Percentiles rank a stretch among this genome's conserved stretches.
Conservation (phyloP, 2,113 vertebrate genomes). For the Gallinago undulata region DNA sequence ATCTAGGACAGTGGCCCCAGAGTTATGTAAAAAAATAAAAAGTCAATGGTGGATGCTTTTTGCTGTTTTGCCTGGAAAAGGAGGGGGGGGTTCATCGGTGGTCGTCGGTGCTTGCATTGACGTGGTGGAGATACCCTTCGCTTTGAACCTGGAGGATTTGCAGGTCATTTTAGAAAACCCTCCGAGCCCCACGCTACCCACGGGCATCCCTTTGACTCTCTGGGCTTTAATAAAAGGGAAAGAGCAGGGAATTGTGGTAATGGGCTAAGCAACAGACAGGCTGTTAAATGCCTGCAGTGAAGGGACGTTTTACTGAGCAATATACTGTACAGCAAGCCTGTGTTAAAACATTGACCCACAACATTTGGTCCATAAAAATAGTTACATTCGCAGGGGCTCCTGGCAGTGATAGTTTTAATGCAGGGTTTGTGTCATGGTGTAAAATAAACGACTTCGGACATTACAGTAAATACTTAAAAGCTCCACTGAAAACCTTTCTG, state of each 20-base stretch:
- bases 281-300: slow-evolving; percentile 63
- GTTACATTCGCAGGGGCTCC: slow-evolving; percentile 54
- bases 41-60: not conserved
- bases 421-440: slow-evolving; percentile 54
- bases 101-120: fast-evolving
- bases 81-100: fast-evolving
- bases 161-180: not conserved
- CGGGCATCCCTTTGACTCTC: slow-evolving; percentile 38
- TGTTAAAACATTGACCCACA: slow-evolving; percentile 69
- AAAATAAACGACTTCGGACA: slow-evolving; percentile 67
- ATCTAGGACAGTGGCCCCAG: slow-evolving; percentile 3
- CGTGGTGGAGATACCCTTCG: not conserved
- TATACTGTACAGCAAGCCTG: slow-evolving; percentile 61
- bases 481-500: slow-evolving; percentile 30
- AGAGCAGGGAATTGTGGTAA: slow-evolving; percentile 7
- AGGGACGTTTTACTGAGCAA: slow-evolving; percentile 65
- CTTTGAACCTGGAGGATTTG: not conserved
- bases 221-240: slow-evolving; percentile 48
- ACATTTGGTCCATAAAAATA: slow-evolving; percentile 74
- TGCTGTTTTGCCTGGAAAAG: not conserved
- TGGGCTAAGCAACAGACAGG: slow-evolving; percentile 51
- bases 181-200: not conserved
- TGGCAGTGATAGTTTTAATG: slow-evolving; percentile 68
- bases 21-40: not conserved
- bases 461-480: slow-evolving; percentile 31